Evolutionary conservation across 2,888 invertebrate species (phyloP), one percentile per base, ranked within the genome.

Genomic region (Epinotia demarniana): DNA sequence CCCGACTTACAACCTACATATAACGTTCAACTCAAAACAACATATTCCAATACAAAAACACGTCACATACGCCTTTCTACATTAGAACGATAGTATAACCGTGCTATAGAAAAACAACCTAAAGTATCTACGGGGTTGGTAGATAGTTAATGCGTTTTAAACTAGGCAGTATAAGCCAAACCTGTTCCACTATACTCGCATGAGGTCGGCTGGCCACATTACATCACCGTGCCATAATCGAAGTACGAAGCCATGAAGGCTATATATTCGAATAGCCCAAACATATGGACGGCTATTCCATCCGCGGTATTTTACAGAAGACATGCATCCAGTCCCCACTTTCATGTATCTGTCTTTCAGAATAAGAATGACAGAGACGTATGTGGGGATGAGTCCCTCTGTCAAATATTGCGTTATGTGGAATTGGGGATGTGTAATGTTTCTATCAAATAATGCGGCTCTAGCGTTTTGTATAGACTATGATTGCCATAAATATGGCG

Each of bases 141-240:
- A 69, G 16, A 69, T 12, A 33, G 46, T 69, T 60, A 69, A 60
- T 23, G 6, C 69, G 23, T 69, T 69, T 46, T 69, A 23, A 33
- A 33, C 2, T 23, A 16, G 23, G 16, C 11, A 19, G 43, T n/a
- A 39, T 68, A 58, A 23, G 69, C 84, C 82, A 85, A 83, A 81
- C 80, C 78, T 62, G 77, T 80, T 79, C 66, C 70, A 73, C 64
- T 80, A 86, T 85, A 87, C 85, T 84, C 81, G 83, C 79, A 80
- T 81, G 88, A 90, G 89, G 88, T 90, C 90, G 84, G 79, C 81
- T 78, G 83, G 82, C 78, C 77, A 80, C 75, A 85, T 89, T 89
- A 89, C 89, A 85, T 89, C 90, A 90, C 78, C 80, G 79, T 73
- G 82, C 57, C 58, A 61, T 75, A 71, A 64, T 71, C 58, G 74